These are phyloP conservation scores for Sicus ferrugineus DNA, from an alignment of 2,888 invertebrate genomes.

Conservation along the genomic window DNA sequence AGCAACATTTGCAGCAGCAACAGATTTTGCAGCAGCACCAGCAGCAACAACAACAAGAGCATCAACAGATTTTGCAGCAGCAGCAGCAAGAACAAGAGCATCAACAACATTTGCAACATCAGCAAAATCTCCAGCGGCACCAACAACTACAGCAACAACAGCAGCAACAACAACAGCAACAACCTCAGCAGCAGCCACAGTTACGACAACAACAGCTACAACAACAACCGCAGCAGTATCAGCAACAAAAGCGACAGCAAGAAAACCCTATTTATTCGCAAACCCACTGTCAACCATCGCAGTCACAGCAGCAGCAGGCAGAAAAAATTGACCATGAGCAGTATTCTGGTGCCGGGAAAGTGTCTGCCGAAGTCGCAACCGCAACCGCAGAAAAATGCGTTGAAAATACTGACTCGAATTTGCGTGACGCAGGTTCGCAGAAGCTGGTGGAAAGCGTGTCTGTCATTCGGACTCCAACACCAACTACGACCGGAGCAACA, in stretches of 20 bases:
- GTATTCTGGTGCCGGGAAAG: no score
- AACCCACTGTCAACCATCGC: slow-evolving; percentile 5
- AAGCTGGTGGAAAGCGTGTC: slow-evolving; percentile 41
- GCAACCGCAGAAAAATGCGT: slow-evolving; percentile 1
- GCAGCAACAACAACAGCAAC: slow-evolving; percentile 34
- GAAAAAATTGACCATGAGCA: slow-evolving; percentile 15
- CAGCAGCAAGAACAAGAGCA: no score
- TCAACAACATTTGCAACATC: slow-evolving; percentile 32
- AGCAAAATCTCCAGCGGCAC: slow-evolving; percentile 39
- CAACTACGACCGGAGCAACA: slow-evolving; percentile 33
- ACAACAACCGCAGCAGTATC: no score
- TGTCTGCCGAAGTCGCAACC: no score
- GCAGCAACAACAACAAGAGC: no score
- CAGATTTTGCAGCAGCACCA: slow-evolving; percentile 42
- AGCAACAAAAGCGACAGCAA: no score
- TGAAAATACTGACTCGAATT: not conserved
- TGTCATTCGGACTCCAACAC: slow-evolving; percentile 44
- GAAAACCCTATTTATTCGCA: no score
- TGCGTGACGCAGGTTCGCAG: not conserved
- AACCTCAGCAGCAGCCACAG: slow-evolving; percentile 37
- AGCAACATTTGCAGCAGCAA: no score
- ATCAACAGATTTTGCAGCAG: no score
- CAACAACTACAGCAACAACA: slow-evolving; percentile 39
- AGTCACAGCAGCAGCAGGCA: slow-evolving; percentile 28
- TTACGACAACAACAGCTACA: no score